Conservation (phyloP, 2,113 vertebrate genomes). For the Calonectris borealis region DNA sequence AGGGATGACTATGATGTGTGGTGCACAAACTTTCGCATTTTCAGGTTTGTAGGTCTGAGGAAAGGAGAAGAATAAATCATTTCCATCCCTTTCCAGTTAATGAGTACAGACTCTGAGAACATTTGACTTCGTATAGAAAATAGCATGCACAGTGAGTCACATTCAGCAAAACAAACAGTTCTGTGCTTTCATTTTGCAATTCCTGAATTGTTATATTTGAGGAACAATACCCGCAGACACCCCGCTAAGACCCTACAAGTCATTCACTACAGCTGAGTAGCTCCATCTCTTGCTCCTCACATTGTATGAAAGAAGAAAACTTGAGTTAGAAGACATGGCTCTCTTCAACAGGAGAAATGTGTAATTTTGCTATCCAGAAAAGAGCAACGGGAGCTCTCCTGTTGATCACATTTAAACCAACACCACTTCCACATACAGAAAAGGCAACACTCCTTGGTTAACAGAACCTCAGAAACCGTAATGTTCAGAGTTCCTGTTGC, state of each 20-base stretch:
- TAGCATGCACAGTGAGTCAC: background rate
- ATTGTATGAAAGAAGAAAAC: background rate
- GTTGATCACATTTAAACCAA: background rate
- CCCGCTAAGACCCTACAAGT: background rate
- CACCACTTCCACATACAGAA: background rate
- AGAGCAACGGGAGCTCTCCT: fast-evolving
- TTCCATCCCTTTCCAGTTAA: background rate
- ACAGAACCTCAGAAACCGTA: background rate
- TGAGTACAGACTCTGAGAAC: background rate
- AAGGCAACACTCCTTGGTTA: background rate
- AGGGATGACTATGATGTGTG: background rate
- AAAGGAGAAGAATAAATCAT: background rate
- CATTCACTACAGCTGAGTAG: background rate
- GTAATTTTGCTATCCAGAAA: background rate
- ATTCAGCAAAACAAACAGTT: background rate
- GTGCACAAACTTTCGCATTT: background rate
- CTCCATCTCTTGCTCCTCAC: background rate
- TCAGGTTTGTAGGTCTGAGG: background rate
- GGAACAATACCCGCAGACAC: background rate
- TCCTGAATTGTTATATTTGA: background rate
- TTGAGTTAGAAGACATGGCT: background rate
- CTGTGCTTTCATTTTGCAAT: background rate
- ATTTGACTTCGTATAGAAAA: background rate
- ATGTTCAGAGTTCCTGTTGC: background rate
- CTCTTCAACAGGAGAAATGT: background rate